Conservation (phyloP, 2,888 invertebrate species). For the Hesperia comma region DNA sequence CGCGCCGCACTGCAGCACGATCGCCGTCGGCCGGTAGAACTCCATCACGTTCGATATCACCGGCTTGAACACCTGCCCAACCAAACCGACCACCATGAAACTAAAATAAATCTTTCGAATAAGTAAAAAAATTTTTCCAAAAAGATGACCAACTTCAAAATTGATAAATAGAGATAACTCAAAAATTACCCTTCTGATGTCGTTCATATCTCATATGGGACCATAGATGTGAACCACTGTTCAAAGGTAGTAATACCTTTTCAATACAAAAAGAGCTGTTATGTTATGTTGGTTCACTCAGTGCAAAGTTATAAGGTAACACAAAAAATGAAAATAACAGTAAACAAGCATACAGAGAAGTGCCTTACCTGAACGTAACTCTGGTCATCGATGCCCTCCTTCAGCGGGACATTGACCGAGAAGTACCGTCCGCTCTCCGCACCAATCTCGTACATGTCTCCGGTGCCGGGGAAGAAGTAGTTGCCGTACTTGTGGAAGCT, state of each 20-base stretch:
- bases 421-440: slow-evolving; percentile 98
- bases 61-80: slow-evolving; percentile 92
- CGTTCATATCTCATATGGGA: no score
- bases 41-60: slow-evolving; percentile 97
- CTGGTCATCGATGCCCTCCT: slow-evolving; percentile 98
- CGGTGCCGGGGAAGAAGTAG: slow-evolving; percentile 99
- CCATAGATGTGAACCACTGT: no score
- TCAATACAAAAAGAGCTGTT: no score
- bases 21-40: slow-evolving; percentile 97
- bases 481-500: slow-evolving; percentile 99
- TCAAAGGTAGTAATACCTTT: no score
- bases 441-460: slow-evolving; percentile 99
- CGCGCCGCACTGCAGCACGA: slow-evolving; percentile 99
- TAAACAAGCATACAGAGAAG: background rate
- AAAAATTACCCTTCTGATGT: no score
- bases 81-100: no score
- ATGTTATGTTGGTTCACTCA: no score
- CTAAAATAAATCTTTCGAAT: no score
- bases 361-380: slow-evolving; percentile 91
- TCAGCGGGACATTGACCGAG: slow-evolving; percentile 98
- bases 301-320: no score
- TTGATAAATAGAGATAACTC: no score
- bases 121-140: no score
- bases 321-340: background rate
- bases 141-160: no score